These are phyloP conservation scores for Gandaritis pyraliata DNA, from an alignment of 2,888 invertebrate species.

Conservation along the genomic window DNA sequence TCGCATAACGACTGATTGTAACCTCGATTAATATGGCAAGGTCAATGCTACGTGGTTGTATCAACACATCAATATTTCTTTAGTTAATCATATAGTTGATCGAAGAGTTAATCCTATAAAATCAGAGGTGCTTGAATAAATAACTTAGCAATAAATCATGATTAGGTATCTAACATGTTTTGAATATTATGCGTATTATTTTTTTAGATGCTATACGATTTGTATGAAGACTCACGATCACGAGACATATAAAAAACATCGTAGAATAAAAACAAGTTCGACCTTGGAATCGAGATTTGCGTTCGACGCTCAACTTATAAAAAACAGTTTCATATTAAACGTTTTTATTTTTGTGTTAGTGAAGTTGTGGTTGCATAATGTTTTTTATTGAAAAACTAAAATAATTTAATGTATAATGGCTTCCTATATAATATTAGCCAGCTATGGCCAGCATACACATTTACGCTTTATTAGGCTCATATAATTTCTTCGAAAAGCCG, in stretches of 20 bases:
- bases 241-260: constrained; percentile 1
- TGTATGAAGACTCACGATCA: background rate
- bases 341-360: background rate
- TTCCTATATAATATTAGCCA: no score
- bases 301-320: constrained; percentile 2
- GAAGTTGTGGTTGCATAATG: background rate
- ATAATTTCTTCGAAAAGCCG: background rate
- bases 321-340: background rate
- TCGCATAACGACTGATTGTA: background rate
- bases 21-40: background rate
- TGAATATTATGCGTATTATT: no score
- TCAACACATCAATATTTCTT: background rate
- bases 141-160: background rate
- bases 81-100: background rate
- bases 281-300: constrained; percentile 13
- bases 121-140: background rate
- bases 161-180: background rate
- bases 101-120: background rate
- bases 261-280: constrained; percentile 11
- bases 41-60: background rate
- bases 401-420: no score
- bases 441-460: no score
- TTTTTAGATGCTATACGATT: background rate
- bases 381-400: background rate
- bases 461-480: no score